Percentiles rank a stretch among this genome's conserved stretches.
Conservation (phyloP, 53 echinoderm and acorn worm species). For the Antedon mediterranea region DNA sequence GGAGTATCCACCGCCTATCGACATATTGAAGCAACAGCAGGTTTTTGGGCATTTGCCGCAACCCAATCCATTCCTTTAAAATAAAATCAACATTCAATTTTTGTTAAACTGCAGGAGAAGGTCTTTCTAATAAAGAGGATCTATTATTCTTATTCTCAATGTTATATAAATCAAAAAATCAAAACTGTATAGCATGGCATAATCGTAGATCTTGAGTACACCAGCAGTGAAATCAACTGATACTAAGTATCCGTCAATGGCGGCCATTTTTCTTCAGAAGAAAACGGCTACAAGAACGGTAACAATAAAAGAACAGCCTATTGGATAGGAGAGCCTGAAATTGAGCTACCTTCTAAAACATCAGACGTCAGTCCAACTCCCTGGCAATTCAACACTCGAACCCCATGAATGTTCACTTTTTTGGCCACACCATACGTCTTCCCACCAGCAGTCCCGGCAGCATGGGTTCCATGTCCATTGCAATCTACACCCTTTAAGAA, state of each 20-base stretch:
- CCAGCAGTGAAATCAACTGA: too few species aligned
- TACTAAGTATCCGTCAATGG: too few species aligned
- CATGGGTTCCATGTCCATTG: conserved; percentile 25
- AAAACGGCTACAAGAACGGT: too few species aligned
- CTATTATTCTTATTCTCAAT: too few species aligned
- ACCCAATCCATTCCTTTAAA: neutral
- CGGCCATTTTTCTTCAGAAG: too few species aligned
- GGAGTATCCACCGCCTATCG: neutral
- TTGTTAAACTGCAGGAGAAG: too few species aligned
- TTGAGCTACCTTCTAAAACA: conserved; percentile 13
- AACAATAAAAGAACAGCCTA: too few species aligned
- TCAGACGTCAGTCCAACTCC: conserved; percentile 5
- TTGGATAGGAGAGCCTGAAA: too few species aligned
- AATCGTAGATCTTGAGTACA: too few species aligned
- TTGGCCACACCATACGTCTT: conserved; percentile 24
- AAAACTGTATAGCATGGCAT: too few species aligned
- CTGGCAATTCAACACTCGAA: conserved; percentile 13
- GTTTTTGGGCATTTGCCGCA: neutral
- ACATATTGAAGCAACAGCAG: neutral
- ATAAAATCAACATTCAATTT: neutral
- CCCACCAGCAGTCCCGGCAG: conserved; percentile 19
- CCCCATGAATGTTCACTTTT: conserved; percentile 8
- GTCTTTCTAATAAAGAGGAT: too few species aligned
- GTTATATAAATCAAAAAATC: too few species aligned
- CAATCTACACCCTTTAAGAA: conserved; percentile 33